Evolutionary conservation across 2,888 invertebrate genomes (phyloP), one percentile per base, ranked within the genome.

Genomic region (Pachydiplax longipennis): DNA sequence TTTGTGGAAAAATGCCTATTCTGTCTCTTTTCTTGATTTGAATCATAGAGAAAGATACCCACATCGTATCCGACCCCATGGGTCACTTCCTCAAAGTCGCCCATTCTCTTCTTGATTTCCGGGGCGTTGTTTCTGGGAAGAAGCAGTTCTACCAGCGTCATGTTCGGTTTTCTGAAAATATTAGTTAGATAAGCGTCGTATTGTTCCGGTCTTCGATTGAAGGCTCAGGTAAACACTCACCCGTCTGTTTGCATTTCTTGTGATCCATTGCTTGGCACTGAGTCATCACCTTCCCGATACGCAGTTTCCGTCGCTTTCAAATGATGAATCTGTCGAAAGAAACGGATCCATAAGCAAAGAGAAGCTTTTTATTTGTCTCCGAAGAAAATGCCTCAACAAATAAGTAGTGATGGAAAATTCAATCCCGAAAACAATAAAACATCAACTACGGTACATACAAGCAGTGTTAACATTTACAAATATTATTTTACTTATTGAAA

Each of bases 61-160:
- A 87, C 87, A 18, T 61, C 61, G 61, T 87, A 87, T 58, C 87
- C 87, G 58, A 87, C 87, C 13, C 87, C 87, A 18, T 87, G 87
- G n/a, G 87, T 87, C 61, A 87, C 87, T 15, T 65, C 87, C 8
- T 31, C 25, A n/a, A 61, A 37, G 18, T 87, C 61, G 61, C 61
- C 87, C 22, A 61, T 87, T 18, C 87, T 87, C 65, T 61, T 87
- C 40, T 65, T 65, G 22, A 87, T 87, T 65, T 18, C 40, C 1
- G 25, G 25, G n/a, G 35, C 22, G 87, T 18, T 0, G 61, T 8
- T 37, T n/a, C n/a, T n/a, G 2, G 37, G 22, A 37, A 37, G 6
- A 2, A 15, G 37, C 37, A 15, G 3, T 15, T 22, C 22, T 22
- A 15, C 10, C 13, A 58, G 58, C 15, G 35, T 13, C 87, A 10